A percentile compares a stretch with the other conserved stretches of the same genome.
phyloP scores from a whole-genome alignment of 2,888 invertebrate genomes.

The Dysmachus trigonus region DNA sequence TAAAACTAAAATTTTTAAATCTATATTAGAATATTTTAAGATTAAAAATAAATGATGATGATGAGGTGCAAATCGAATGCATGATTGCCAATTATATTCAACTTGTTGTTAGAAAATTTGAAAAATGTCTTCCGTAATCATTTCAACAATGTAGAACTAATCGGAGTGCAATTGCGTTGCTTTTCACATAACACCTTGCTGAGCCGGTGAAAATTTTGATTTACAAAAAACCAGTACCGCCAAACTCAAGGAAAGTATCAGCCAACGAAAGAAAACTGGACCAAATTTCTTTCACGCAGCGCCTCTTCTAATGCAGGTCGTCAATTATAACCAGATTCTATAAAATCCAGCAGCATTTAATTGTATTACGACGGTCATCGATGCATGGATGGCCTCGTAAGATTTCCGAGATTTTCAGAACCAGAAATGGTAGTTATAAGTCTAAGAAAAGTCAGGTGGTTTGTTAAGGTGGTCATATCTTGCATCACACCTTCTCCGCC shows the following conservation, averaged over 20 bases:
- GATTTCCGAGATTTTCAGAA: background rate
- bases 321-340: background rate
- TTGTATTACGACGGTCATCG: background rate
- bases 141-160: background rate
- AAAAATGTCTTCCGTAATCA: background rate
- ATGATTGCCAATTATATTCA: background rate
- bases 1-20: too few relatives aligned
- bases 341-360: background rate
- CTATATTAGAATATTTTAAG: too few relatives aligned
- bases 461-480: background rate
- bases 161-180: background rate
- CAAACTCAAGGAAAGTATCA: background rate
- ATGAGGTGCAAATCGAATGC: background rate
- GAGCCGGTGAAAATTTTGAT: background rate
- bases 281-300: background rate
- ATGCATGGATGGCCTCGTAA: background rate
- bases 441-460: background rate
- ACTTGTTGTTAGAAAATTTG: background rate
- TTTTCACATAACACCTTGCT: background rate
- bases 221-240: background rate
- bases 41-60: too few relatives aligned
- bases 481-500: background rate
- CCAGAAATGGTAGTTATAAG: background rate
- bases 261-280: background rate
- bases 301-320: background rate